Conservation (phyloP, 2,113 vertebrate species). For the Cryptoleucopteryx plumbea region DNA sequence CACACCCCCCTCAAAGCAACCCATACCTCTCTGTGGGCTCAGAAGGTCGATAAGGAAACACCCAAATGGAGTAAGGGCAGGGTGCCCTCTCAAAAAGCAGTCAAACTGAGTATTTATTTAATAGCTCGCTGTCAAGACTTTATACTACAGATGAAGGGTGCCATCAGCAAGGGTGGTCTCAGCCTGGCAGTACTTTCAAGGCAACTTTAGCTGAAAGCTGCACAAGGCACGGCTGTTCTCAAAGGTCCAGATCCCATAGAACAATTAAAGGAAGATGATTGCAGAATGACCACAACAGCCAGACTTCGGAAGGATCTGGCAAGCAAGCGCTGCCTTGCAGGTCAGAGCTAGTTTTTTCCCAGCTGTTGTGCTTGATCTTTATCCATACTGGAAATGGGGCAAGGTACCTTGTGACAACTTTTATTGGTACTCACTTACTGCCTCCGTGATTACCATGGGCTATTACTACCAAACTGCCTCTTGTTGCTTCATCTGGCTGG, state of each 20-base stretch:
- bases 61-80: background rate
- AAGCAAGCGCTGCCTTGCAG: background rate
- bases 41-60: background rate
- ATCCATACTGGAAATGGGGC: background rate
- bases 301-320: background rate
- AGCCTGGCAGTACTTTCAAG: background rate
- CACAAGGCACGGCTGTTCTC: background rate
- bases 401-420: slow-evolving; percentile 13
- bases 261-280: background rate
- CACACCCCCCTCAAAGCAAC: background rate
- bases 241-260: background rate
- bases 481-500: slow-evolving; percentile 44
- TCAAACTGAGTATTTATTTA: background rate
- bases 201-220: background rate
- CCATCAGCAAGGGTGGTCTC: slow-evolving; percentile 23
- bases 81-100: background rate
- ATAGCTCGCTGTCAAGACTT: background rate
- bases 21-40: background rate
- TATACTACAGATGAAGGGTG: background rate
- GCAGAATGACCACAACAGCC: background rate
- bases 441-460: background rate
- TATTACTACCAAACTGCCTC: background rate
- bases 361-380: background rate
- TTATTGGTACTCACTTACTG: background rate
- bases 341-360: background rate